Conservation (phyloP, 2,113 vertebrate species). For the rabbit (Oryctolagus cuniculus) region DNA sequence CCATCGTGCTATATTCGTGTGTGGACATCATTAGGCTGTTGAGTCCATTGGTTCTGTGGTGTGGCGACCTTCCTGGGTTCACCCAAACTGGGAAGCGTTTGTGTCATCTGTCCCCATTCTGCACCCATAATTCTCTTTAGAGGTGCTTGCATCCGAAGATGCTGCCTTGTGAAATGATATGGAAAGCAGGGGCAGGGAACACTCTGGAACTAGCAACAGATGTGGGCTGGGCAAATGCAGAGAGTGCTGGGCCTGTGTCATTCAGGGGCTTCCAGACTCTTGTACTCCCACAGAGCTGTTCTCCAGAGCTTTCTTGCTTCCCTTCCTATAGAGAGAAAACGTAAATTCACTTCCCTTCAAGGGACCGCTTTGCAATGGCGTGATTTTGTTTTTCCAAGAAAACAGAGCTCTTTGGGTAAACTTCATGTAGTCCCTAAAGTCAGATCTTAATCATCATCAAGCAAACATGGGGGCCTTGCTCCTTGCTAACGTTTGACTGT, state of each 20-base stretch:
- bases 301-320: neutral
- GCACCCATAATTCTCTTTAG: neutral
- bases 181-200: neutral
- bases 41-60: neutral
- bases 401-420: neutral
- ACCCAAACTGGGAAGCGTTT: neutral
- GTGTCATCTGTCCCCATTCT: neutral
- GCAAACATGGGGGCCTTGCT: neutral
- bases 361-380: neutral
- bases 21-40: neutral
- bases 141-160: constrained; percentile 7
- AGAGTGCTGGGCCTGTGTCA: neutral
- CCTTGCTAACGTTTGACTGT: constrained; percentile 31
- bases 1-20: neutral
- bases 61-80: neutral
- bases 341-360: neutral
- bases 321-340: neutral
- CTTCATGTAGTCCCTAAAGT: neutral
- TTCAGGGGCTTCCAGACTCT: neutral
- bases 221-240: neutral
- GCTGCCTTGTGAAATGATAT: neutral
- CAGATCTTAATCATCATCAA: neutral
- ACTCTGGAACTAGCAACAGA: neutral
- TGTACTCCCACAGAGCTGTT: neutral
- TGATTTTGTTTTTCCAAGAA: neutral